Conservation (phyloP, 1,140 invertebrate genomes). For the Reticulitermes speratus region DNA sequence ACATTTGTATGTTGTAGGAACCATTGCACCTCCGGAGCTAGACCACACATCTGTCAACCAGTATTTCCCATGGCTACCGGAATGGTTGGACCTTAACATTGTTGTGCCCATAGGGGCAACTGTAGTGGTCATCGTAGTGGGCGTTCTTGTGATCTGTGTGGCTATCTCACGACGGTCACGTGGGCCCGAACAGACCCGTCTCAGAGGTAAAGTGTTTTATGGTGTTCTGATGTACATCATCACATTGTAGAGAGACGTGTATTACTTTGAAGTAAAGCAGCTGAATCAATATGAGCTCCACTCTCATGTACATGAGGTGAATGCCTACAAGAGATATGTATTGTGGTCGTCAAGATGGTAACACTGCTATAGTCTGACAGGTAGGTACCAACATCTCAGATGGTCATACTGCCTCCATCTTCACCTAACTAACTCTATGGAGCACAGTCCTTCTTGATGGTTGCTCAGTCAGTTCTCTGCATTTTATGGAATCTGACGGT, state of each 20-base stretch:
- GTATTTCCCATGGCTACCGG: slow-evolving; percentile 76
- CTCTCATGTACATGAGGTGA: too few species aligned
- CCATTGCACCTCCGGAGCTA: slow-evolving; percentile 72
- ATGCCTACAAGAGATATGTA: too few species aligned
- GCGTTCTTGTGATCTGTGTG: slow-evolving; percentile 84
- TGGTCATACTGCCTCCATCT: too few species aligned
- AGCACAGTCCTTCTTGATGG: too few species aligned
- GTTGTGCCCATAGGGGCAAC: slow-evolving; percentile 81
- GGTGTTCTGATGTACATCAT: background rate
- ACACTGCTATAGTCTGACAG: too few species aligned
- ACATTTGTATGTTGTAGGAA: slow-evolving; percentile 57
- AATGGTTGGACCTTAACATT: slow-evolving; percentile 83
- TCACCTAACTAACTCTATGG: too few species aligned
- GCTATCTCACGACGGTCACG: slow-evolving; percentile 74
- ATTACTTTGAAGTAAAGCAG: too few species aligned
- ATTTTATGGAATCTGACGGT: too few species aligned
- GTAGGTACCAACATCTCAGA: too few species aligned
- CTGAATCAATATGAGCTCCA: too few species aligned
- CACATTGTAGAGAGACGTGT: background rate
- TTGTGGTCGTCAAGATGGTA: too few species aligned
- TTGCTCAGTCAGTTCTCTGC: too few species aligned
- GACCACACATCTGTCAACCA: slow-evolving; percentile 57
- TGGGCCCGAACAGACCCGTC: slow-evolving; percentile 70
- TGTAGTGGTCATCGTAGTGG: slow-evolving; percentile 82
- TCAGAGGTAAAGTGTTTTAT: slow-evolving; percentile 61